Percentiles rank a stretch among this genome's conserved stretches.
Conservation (phyloP, 1,140 invertebrate genomes). For the Caerostris darwini region DNA sequence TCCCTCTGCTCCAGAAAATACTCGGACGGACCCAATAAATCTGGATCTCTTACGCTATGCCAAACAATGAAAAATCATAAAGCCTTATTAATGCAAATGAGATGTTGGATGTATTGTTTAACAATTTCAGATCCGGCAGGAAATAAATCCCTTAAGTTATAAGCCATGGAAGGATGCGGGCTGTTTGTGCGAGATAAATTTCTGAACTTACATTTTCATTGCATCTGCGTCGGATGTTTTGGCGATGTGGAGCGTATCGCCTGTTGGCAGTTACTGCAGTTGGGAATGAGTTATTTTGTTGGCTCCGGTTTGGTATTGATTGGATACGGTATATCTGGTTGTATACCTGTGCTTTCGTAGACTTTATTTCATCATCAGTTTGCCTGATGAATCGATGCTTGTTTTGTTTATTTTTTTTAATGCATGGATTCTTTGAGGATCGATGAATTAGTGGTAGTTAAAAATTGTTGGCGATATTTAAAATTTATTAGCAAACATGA, state of each 20-base stretch:
- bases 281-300: not conserved
- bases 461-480: too few species aligned
- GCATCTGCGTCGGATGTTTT: not conserved
- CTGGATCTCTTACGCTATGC: not conserved
- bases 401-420: too few species aligned
- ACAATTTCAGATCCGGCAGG: not conserved
- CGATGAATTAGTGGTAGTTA: too few species aligned
- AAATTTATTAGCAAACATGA: too few species aligned
- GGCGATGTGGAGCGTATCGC: slow-evolving; percentile 21
- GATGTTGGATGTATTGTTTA: not conserved
- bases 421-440: too few species aligned
- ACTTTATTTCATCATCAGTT: too few species aligned
- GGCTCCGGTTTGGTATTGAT: too few species aligned
- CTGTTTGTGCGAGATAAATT: not conserved
- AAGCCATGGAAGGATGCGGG: not conserved
- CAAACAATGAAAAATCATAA: not conserved
- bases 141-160: not conserved
- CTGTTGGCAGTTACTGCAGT: not conserved
- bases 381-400: too few species aligned
- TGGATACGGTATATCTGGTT: too few species aligned
- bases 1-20: slow-evolving; percentile 11
- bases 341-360: too few species aligned
- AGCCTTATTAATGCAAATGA: not conserved
- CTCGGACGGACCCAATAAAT: not conserved
- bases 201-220: not conserved